Evolutionary conservation across 2,888 invertebrate species (phyloP).

Genomic region (Drymonia ruficornis): DNA sequence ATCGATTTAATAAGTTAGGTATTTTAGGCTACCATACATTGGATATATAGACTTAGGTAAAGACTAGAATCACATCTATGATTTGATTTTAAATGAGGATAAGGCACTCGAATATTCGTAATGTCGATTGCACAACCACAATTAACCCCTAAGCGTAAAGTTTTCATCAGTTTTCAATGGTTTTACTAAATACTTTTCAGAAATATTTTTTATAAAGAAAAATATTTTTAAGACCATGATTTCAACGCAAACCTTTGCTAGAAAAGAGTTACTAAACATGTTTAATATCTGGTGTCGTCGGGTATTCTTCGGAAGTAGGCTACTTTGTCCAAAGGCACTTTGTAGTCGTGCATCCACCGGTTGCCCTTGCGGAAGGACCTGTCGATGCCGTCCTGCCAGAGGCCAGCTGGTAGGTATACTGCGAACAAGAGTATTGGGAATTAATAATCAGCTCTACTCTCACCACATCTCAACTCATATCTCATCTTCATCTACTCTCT

Average conservation of each 20-base stretch:
- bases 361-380: constrained; percentile 94
- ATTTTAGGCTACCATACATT: too few species aligned
- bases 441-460: background rate
- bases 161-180: too few species aligned
- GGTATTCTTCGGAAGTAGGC: constrained; percentile 94
- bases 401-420: constrained; percentile 95
- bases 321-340: constrained; percentile 90
- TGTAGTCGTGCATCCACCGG: constrained; percentile 95
- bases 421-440: constrained; percentile 28
- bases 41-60: background rate
- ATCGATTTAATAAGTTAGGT: too few species aligned
- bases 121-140: too few species aligned
- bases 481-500: too few species aligned
- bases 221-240: too few species aligned
- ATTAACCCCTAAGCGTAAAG: too few species aligned
- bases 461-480: too few species aligned
- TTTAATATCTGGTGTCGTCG: constrained; percentile 90
- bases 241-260: too few species aligned
- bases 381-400: constrained; percentile 97
- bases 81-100: background rate
- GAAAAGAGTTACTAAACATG: too few species aligned
- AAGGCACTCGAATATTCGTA: background rate
- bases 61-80: background rate
- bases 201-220: too few species aligned
- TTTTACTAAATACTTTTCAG: too few species aligned